phyloP scores from a whole-genome alignment of 2,113 vertebrate species.

The Forbesichthys agassizii region DNA sequence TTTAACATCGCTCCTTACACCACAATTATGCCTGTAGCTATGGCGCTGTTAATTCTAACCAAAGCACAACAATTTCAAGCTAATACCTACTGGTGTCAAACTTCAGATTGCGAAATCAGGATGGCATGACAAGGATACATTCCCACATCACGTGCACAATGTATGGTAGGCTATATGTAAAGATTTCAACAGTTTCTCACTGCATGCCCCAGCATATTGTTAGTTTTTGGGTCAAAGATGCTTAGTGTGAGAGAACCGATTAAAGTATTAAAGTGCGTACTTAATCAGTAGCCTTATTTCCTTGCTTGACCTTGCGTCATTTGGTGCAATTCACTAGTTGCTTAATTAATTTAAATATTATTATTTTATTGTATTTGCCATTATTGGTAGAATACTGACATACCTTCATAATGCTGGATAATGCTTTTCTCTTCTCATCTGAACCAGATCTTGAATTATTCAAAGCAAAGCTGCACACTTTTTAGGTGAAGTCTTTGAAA shows the following conservation, averaged over 20 bases:
- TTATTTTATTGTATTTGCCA: neutral
- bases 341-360: constrained; percentile 7
- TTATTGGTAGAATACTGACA: neutral
- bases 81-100: too few relatives aligned
- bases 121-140: too few relatives aligned
- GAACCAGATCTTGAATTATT: neutral
- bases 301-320: constrained; percentile 8
- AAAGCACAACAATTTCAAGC: too few relatives aligned
- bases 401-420: neutral
- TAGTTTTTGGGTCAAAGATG: constrained; percentile 9
- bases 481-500: neutral
- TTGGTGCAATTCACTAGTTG: neutral
- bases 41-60: too few relatives aligned
- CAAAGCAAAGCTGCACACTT: neutral
- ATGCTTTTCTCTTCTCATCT: neutral
- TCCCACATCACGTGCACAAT: neutral
- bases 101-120: too few relatives aligned
- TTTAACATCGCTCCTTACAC: too few relatives aligned
- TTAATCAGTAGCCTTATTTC: neutral
- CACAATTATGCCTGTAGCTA: too few relatives aligned
- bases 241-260: constrained; percentile 29
- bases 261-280: constrained; percentile 20
- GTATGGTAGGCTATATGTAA: neutral
- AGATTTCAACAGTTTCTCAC: neutral
- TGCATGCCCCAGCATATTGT: constrained; percentile 26